Conservation (phyloP, 37 sponge, comb jelly and placozoan species). For the Hormiphora californensis region DNA sequence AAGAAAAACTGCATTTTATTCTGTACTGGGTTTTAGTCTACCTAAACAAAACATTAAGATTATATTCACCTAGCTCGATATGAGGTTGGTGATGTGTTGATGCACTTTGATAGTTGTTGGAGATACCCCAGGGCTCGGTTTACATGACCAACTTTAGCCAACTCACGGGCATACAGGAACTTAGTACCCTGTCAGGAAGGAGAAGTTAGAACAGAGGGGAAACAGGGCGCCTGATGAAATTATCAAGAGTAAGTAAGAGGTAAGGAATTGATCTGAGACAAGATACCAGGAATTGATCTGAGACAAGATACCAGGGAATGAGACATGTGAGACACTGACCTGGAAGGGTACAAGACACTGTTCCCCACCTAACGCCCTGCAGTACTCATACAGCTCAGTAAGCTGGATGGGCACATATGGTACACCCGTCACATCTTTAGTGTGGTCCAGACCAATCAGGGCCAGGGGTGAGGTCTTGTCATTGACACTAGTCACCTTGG, state of each 20-base stretch:
- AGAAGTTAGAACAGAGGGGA: no score
- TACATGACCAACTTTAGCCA: slow-evolving; percentile 32
- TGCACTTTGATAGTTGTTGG: neutral
- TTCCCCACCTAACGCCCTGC: slow-evolving; percentile 11
- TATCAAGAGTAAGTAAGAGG: no score
- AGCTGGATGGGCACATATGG: slow-evolving; percentile 28
- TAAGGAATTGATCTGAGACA: no score
- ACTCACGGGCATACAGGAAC: no score
- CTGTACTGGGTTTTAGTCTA: no score
- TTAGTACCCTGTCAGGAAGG: no score
- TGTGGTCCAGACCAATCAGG: slow-evolving; percentile 40
- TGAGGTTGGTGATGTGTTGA: neutral
- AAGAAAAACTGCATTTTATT: neutral
- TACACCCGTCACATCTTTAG: no score
- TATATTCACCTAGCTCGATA: slow-evolving; percentile 46
- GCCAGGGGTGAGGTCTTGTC: slow-evolving; percentile 28
- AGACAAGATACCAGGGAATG: no score
- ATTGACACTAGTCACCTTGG: slow-evolving; percentile 26
- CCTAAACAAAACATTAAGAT: neutral
- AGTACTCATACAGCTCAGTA: slow-evolving; percentile 28
- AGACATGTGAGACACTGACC: no score
- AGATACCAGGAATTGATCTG: no score
- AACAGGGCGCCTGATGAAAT: no score
- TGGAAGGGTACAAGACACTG: slow-evolving; percentile 42
- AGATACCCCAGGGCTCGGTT: slow-evolving; percentile 31